Evolutionary conservation across 1,140 invertebrate genomes (phyloP).

Genomic region (Papilio machaon): DNA sequence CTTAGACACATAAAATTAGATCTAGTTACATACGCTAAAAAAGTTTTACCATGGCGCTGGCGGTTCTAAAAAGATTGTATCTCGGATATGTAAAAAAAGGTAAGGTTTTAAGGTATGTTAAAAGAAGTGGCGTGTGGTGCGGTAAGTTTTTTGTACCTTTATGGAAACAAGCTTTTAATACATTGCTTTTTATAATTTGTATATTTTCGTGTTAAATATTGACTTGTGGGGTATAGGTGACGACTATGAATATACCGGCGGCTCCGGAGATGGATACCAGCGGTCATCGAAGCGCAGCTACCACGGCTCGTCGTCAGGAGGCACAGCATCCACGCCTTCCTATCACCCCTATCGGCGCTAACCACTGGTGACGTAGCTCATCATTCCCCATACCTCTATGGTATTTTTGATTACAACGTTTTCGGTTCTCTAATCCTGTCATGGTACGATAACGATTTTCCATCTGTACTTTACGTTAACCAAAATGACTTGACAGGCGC

Average conservation of each 20-base stretch:
- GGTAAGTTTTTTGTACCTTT: conserved; percentile 57
- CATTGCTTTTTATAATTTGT: conserved; percentile 50
- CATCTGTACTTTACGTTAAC: background rate
- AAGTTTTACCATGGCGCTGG: background rate
- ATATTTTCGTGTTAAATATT: conserved; percentile 35
- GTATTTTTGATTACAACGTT: conserved; percentile 24
- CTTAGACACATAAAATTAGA: background rate
- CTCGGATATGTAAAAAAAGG: background rate
- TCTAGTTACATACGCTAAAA: background rate
- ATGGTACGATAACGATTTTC: background rate
- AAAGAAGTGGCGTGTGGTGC: conserved; percentile 61
- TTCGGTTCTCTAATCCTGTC: conserved; percentile 32
- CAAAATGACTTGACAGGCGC: background rate
- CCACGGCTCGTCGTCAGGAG: conserved; percentile 63
- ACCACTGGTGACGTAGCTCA: conserved; percentile 44
- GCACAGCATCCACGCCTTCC: conserved; percentile 68
- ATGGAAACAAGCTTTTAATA: conserved; percentile 45
- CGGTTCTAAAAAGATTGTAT: background rate
- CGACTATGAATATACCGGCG: conserved; percentile 77
- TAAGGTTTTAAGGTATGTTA: conserved; percentile 12
- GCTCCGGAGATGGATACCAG: conserved; percentile 76
- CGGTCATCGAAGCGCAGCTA: conserved; percentile 72
- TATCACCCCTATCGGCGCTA: conserved; percentile 80
- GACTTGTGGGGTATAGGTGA: conserved; percentile 64
- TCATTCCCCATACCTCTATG: background rate